Conservation (phyloP, 1,140 invertebrate species). For the Ruditapes philippinarum region DNA sequence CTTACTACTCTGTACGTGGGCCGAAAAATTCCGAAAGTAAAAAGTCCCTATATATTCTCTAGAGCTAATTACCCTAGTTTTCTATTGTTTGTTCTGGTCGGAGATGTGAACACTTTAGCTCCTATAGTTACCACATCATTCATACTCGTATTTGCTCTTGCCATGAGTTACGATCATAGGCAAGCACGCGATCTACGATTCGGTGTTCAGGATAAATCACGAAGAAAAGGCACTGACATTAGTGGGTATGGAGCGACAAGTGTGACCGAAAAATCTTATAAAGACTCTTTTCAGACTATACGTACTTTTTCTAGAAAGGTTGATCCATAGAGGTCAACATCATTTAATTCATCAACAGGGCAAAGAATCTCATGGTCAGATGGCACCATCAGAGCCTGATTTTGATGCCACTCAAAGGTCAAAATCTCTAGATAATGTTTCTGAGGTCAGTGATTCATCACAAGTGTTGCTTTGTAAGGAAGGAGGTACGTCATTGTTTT, state of each 20-base stretch:
- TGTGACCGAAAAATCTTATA: conserved; percentile 59
- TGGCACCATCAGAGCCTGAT: conserved; percentile 78
- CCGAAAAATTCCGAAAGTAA: too few species aligned
- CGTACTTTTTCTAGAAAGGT: conserved; percentile 84
- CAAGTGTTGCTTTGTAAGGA: conserved; percentile 71
- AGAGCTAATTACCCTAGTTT: conserved; percentile 94
- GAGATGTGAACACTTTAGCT: conserved; percentile 97
- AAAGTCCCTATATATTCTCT: conserved; percentile 96
- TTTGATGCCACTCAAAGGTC: conserved; percentile 81
- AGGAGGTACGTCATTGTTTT: conserved; percentile 24
- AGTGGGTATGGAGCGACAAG: conserved; percentile 72
- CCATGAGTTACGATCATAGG: conserved; percentile 97
- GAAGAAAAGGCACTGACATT: neutral
- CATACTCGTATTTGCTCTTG: conserved; percentile 98
- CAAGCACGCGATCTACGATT: conserved; percentile 89
- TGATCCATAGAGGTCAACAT: conserved; percentile 80
- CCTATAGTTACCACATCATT: conserved; percentile 99
- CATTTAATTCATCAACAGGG: conserved; percentile 73
- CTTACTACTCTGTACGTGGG: conserved; percentile 90
- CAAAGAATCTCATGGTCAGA: conserved; percentile 57
- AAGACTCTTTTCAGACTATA: conserved; percentile 83
- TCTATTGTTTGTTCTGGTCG: conserved; percentile 96
- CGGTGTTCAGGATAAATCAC: conserved; percentile 39
- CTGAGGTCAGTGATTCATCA: conserved; percentile 78
- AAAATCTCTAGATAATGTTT: conserved; percentile 68